These are phyloP conservation scores for Reticulitermes lucifugus DNA, from an alignment of 2,888 invertebrate genomes.

Conservation along the genomic window DNA sequence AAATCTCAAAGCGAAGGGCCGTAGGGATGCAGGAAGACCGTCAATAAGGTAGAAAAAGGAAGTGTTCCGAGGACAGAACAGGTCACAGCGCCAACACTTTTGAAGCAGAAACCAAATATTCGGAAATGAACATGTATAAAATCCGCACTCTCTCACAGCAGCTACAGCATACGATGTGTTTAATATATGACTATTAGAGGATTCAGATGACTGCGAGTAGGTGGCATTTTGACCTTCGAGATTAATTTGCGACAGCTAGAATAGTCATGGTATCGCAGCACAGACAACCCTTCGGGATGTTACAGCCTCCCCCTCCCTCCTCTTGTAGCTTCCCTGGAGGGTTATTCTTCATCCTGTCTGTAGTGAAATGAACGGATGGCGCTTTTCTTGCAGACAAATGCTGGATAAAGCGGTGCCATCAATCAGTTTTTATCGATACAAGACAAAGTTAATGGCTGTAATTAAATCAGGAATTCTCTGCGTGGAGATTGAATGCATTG, in stretches of 20 bases:
- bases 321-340: background rate
- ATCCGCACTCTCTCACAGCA: background rate
- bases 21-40: no score
- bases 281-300: background rate
- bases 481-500: background rate
- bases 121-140: background rate
- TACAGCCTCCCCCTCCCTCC: background rate
- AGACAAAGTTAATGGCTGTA: background rate
- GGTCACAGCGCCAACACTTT: no score
- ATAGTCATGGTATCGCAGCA: background rate
- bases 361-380: conserved; percentile 1
- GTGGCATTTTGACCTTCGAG: background rate
- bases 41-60: no score
- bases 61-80: no score
- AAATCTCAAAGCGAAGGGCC: no score
- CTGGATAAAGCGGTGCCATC: background rate
- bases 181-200: no score
- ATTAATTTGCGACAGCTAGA: conserved; percentile 12
- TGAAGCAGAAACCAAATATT: background rate
- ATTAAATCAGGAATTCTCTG: conserved; percentile 15
- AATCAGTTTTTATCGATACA: conserved; percentile 27
- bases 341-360: conserved; percentile 28
- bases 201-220: background rate
- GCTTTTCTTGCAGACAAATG: background rate
- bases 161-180: background rate